phyloP scores from a whole-genome alignment of 2,797 vertebrate species.

The Chaetophractus vellerosus region DNA sequence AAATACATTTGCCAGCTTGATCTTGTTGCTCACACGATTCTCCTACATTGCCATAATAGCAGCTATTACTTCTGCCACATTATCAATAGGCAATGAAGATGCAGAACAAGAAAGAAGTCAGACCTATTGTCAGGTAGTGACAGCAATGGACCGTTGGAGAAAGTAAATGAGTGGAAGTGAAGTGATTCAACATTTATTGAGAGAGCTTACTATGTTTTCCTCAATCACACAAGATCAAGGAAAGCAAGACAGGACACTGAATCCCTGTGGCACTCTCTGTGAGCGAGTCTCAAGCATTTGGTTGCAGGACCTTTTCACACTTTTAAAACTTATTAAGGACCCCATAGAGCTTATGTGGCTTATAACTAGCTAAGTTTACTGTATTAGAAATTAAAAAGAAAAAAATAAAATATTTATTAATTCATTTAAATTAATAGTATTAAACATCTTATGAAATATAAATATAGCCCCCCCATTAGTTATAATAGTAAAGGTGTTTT shows the following conservation, averaged over 20 bases:
- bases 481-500: neutral
- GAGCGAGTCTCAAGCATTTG: neutral
- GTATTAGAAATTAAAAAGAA: neutral
- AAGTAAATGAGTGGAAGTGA: neutral
- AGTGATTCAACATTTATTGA: neutral
- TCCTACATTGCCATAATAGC: constrained; percentile 37
- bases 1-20: constrained; percentile 11
- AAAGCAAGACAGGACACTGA: neutral
- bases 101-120: neutral
- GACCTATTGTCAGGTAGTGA: neutral
- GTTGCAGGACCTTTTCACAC: neutral
- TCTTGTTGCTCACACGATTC: neutral
- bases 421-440: constrained; percentile 27
- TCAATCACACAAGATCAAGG: neutral
- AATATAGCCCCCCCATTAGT: neutral
- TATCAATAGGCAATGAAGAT: constrained; percentile 42
- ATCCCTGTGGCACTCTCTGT: neutral
- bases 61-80: constrained; percentile 56
- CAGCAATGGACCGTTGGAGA: neutral
- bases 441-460: neutral
- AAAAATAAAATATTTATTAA: constrained; percentile 3
- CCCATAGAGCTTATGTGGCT: neutral
- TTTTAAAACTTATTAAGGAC: constrained; percentile 3
- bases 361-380: neutral
- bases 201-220: neutral